These are phyloP conservation scores for Drosophila paracracens DNA, from an alignment of 2,888 invertebrate genomes.

Conservation along the genomic window DNA sequence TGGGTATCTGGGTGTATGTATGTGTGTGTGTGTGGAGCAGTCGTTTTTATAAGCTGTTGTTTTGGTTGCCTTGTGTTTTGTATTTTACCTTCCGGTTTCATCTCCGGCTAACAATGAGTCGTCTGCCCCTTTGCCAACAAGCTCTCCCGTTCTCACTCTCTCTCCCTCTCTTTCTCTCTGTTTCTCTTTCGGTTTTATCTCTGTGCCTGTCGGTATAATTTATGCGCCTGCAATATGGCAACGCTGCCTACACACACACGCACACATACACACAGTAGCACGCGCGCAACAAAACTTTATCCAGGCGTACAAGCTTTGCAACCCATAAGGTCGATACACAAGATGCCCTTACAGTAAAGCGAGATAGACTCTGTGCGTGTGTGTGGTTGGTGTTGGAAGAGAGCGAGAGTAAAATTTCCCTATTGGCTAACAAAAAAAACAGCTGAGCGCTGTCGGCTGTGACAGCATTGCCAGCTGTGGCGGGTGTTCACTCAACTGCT, in stretches of 20 bases:
- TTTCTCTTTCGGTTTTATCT: slow-evolving; percentile 20
- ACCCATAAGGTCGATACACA: slow-evolving; percentile 71
- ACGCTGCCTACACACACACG: slow-evolving; percentile 52
- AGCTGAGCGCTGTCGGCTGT: slow-evolving; percentile 56
- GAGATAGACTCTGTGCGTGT: slow-evolving; percentile 30
- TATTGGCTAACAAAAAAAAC: slow-evolving; percentile 53
- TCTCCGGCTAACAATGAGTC: slow-evolving; percentile 74
- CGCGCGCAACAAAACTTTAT: slow-evolving; percentile 57
- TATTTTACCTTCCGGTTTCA: slow-evolving; percentile 75
- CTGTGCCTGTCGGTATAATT: slow-evolving; percentile 66
- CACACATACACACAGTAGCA: slow-evolving; percentile 11
- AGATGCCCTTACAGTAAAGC: slow-evolving; percentile 59
- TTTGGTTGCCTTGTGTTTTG: slow-evolving; percentile 64
- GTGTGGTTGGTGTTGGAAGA: neutral
- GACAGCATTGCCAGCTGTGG: slow-evolving; percentile 56
- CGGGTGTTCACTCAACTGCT: slow-evolving; percentile 18
- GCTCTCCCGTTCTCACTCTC: slow-evolving; percentile 10
- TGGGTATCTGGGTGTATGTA: slow-evolving; percentile 40
- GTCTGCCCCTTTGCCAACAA: slow-evolving; percentile 37
- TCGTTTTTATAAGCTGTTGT: slow-evolving; percentile 73
- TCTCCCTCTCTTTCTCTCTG: neutral
- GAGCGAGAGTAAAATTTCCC: slow-evolving; percentile 47
- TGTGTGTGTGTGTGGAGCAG: slow-evolving; percentile 30
- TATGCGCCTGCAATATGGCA: slow-evolving; percentile 77
- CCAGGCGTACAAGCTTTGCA: slow-evolving; percentile 60